phyloP scores from a whole-genome alignment of 2,888 invertebrate species.

The Drosophila cyrtoloma region DNA sequence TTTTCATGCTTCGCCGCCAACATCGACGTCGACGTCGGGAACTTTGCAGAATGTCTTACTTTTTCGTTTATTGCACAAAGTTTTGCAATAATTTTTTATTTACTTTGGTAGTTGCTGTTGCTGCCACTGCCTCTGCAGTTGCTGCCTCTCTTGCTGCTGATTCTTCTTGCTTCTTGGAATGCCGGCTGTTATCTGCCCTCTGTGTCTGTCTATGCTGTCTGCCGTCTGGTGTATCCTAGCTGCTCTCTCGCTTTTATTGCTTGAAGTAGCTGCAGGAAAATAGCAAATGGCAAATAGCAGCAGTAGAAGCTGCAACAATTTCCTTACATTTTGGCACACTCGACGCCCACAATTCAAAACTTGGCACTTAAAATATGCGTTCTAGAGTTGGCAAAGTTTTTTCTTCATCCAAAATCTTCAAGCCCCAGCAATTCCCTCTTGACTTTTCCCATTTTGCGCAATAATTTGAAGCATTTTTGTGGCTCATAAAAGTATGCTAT shows the following conservation, averaged over 20 bases:
- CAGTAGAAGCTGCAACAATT: constrained; percentile 67
- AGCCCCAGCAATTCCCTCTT: constrained; percentile 2
- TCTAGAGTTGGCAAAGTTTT: constrained; percentile 42
- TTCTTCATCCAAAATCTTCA: constrained; percentile 3
- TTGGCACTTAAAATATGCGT: constrained; percentile 77
- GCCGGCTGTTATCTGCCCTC: constrained; percentile 21
- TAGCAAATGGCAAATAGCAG: constrained; percentile 60
- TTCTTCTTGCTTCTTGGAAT: constrained; percentile 31
- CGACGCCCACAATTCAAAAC: constrained; percentile 65
- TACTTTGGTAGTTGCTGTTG: constrained; percentile 58
- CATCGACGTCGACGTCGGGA: constrained; percentile 23
- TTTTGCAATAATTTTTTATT: constrained; percentile 79
- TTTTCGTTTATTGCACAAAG: constrained; percentile 77
- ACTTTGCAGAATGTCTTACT: constrained; percentile 67
- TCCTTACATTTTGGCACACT: constrained; percentile 64
- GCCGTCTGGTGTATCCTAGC: constrained; percentile 16
- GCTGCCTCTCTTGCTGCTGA: constrained; percentile 9
- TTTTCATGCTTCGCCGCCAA: constrained; percentile 70
- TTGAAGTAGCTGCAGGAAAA: constrained; percentile 54
- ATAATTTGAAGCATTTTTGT: constrained; percentile 58
- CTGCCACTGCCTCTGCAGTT: constrained; percentile 11
- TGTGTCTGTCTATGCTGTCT: constrained; percentile 17
- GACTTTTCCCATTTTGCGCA: constrained; percentile 19
- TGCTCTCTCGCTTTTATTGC: constrained; percentile 66
- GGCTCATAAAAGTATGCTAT: constrained; percentile 58